Evolutionary conservation across 2,888 invertebrate genomes (phyloP), one percentile per base, ranked within the genome.

Genomic region (Caenorhabditis sulstoni): DNA sequence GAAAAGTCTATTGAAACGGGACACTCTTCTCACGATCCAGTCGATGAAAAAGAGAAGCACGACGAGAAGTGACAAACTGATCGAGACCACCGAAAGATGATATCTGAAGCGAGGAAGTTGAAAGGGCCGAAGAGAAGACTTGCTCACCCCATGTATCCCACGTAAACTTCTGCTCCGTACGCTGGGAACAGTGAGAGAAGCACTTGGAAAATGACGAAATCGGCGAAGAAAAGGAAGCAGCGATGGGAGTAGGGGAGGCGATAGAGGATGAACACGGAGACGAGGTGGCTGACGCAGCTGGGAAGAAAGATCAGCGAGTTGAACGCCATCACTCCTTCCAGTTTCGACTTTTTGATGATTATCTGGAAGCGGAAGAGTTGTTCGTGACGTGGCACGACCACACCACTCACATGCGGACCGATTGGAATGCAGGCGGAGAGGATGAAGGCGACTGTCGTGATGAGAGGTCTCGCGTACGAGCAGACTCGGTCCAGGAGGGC

Each of bases 401-500:
- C 5, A n/a, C 7, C 23, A 64, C 82, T 81, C 20, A 89, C 89
- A 81, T 89, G 89, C n/a, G 88, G 89, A 12, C 89, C 89, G 20
- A 89, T 89, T 9, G 89, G 83, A 59, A 89, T 74, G 50, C 87
- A 87, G 71, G 94, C 91, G 58, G 94, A 94, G 90, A 96, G 93
- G 65, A 94, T 93, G 3, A 94, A 87, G 91, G 96, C 96, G 64
- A 96, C 93, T 22, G 94, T 91, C 37, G 94, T 93, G 3, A 95
- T 94, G 89, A 94, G 94, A 0, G 94, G 93, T 73, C 96, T 67
- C 0, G 81, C 81, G 29, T 82, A 79, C 1, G 81, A 79, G 39
- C 82, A 82, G 11, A 82, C 65, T 5, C 79, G 66, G 29, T 87
- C 88, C 59, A 88, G 47, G 18, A 86, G 53, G n/a, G 86, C 83